A percentile compares a stretch with the other conserved stretches of the same genome.
Evolutionary conservation across 2,113 vertebrate species (phyloP).

Genomic region (Periophthalmus modestus): DNA sequence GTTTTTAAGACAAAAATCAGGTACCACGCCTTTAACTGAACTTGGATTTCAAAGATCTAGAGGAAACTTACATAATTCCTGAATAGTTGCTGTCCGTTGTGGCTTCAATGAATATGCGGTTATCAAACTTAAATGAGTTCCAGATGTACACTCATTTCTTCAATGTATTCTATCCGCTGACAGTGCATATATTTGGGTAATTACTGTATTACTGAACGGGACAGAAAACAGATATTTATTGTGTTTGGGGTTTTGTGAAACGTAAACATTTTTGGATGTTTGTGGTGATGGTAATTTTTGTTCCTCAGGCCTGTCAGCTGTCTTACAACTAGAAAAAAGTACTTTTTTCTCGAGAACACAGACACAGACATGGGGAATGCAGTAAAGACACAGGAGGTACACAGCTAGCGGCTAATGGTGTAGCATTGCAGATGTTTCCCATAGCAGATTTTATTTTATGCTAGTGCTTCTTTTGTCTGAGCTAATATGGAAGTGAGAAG

Average conservation of each 20-base stretch:
- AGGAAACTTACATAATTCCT: conserved; percentile 32
- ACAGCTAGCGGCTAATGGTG: conserved; percentile 17
- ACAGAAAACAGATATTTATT: not conserved
- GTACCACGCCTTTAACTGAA: too few relatives aligned
- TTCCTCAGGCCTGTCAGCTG: conserved; percentile 53
- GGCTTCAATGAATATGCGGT: conserved; percentile 42
- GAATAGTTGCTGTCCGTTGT: conserved; percentile 13
- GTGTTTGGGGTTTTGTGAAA: conserved; percentile 2
- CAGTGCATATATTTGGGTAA: not conserved
- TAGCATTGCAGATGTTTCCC: not conserved
- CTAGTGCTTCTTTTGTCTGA: not conserved
- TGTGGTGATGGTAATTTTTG: not conserved
- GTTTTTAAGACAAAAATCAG: too few relatives aligned
- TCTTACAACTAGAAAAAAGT: not conserved
- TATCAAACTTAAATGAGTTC: conserved; percentile 50
- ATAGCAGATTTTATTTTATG: not conserved
- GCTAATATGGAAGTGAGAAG: not conserved
- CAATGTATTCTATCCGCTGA: not conserved
- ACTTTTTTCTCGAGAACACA: conserved; percentile 17
- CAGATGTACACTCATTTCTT: conserved; percentile 42
- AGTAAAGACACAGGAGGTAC: conserved; percentile 9
- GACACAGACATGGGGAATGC: conserved; percentile 39
- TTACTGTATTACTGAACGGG: not conserved
- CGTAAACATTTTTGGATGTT: conserved; percentile 7
- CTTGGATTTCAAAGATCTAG: not conserved